Evolutionary conservation across 2,888 invertebrate species (phyloP), one percentile per base, ranked within the genome.

Genomic region (Vandiemenella viatica): DNA sequence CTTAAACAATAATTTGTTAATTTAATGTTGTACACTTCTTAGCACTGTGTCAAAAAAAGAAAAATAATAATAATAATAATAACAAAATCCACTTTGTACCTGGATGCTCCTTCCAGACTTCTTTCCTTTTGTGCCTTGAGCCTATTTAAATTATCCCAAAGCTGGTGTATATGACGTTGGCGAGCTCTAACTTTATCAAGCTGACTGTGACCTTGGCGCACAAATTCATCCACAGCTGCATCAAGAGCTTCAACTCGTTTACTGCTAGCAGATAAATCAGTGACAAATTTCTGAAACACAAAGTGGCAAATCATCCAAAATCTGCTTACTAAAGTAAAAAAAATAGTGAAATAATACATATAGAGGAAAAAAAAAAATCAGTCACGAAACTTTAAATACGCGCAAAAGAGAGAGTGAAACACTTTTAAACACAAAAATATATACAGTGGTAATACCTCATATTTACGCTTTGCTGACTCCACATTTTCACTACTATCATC

Each of bases 261-360:
- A 19, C 87, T 88, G 10, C 91, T 93, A 0, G 95, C 95, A 0
- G 92, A 92, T 32, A 98, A 70, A 63, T 97, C 96, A 0, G 95
- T 95, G 21, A 96, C 78, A 67, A 97, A 87, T 70, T 92, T 90
- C 79, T 83, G 65, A 55, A 51, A 16, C 16, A 41, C 5, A 41
- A n/a, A 41, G 17, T 41, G n/a, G 5, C 2, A 3, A 32, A 32
- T 32, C 1, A 32, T 32, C 15, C 15, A n/a, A 32, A n/a, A n/a
- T n/a, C n/a, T n/a, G n/a, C n/a, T n/a, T n/a, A n/a, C n/a, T n/a
- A n/a, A n/a, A n/a, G n/a, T n/a, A n/a, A n/a, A n/a, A n/a, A n/a
- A n/a, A n/a, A n/a, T n/a, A n/a, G n/a, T n/a, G n/a, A n/a, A 53
- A 55, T 55, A 37, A 53, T 21, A 13, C 21, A 20, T 16, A 20